Base-by-base conservation (phyloP, 2,113 vertebrate genomes). In the Accipiter virgatus region DNA sequence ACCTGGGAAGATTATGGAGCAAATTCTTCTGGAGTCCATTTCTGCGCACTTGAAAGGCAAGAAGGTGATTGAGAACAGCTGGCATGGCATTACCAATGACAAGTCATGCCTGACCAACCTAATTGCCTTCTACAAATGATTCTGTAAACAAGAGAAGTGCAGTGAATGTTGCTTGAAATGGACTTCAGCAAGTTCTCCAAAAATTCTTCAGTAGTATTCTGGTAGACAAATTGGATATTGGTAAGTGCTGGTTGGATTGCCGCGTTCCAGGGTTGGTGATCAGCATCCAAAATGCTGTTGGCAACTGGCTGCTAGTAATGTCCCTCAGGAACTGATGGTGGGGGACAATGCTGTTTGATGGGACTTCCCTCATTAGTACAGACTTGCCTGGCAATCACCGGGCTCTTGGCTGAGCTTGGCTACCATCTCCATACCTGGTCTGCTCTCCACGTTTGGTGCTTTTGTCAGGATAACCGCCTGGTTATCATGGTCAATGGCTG, bases 401-500 rank as follows among this genome's bases (percentile, higher is more conserved):
- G n/a, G 31, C 32, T 67, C n/a, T 83, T 59, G 48, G 7, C 50
- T 71, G 61, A 79, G 13, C 34, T 71, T 88, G 75, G 20, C 36
- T 62, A 7, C 59, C 36, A 7, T 83, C 25, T 47, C 25, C 1
- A 0, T 42, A 55, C 16, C 29, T 42, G 16, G 71, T 67, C 52
- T 45, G n/a, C 27, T 77, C 5, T 21, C n/a, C 38, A 6, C 0
- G 0, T 73, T 65, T 59, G 56, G 32, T 77, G 7, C 36, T 63
- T 16, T 52, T 61, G 66, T 63, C 58, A 6, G 2, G 50, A 27
- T 27, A 52, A 52, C 50, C 7, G 50, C 50, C 50, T 27, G 4
- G 17, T 68, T 81, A 7, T 27, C 3, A 0, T 63, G 32, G 58
- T 50, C 25, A 17, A 29, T 45, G 61, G 21, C 32, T 63, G 47